These are phyloP conservation scores for Hololepta plana DNA, from an alignment of 2,888 invertebrate genomes.

Conservation along the genomic window DNA sequence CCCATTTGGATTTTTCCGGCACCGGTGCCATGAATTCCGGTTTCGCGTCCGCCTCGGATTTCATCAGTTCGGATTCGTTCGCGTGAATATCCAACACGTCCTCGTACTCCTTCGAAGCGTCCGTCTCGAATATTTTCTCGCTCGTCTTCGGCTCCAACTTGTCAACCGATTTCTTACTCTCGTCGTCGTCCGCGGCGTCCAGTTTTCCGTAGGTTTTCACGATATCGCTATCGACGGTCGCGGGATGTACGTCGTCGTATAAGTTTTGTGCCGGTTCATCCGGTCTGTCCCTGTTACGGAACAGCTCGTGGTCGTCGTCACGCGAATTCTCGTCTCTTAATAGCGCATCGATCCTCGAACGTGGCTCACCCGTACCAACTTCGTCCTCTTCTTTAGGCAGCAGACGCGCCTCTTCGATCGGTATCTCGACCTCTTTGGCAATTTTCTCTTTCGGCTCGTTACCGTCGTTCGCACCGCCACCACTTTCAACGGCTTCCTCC, in stretches of 20 bases:
- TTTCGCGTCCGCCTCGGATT: conserved; percentile 32
- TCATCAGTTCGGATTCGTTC: too few species aligned
- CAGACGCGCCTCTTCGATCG: neutral
- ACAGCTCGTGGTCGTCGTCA: neutral
- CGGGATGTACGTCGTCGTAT: conserved; percentile 35
- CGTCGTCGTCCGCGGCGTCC: conserved; percentile 16
- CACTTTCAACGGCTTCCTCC: conserved; percentile 18
- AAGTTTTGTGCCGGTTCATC: conserved; percentile 22
- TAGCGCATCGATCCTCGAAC: neutral
- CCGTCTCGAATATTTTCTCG: conserved; percentile 8
- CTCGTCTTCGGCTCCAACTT: conserved; percentile 4
- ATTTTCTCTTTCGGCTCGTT: conserved; percentile 24
- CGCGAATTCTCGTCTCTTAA: conserved; percentile 3
- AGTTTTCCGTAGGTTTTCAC: conserved; percentile 36
- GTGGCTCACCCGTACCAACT: too few species aligned
- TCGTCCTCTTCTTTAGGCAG: neutral
- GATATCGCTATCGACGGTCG: conserved; percentile 38
- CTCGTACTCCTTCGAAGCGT: conserved; percentile 20
- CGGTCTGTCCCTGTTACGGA: conserved; percentile 1
- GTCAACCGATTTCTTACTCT: conserved; percentile 12
- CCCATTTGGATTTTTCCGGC: conserved; percentile 80
- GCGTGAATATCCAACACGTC: conserved; percentile 41
- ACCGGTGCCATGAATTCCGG: conserved; percentile 42
- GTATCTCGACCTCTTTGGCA: conserved; percentile 3
- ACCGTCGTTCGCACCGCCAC: conserved; percentile 24